These are phyloP conservation scores for Hystrix cristata DNA, from an alignment of 2,113 vertebrate genomes.

Conservation along the genomic window DNA sequence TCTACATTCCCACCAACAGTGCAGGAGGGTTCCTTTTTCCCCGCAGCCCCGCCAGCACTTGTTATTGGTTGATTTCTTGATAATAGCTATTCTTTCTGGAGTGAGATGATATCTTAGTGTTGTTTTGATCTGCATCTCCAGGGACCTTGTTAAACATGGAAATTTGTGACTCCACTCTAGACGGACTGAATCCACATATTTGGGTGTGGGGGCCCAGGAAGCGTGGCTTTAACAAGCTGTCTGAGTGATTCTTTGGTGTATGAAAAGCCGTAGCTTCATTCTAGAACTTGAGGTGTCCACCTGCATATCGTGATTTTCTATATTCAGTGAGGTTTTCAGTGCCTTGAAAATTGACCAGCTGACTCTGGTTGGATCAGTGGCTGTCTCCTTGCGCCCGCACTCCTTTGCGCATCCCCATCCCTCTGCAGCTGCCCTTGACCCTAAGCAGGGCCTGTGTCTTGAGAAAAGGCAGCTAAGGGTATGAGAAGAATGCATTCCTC, in stretches of 20 bases:
- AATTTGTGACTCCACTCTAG: not conserved
- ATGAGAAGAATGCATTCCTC: not conserved
- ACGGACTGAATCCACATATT: not conserved
- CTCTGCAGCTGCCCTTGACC: not conserved
- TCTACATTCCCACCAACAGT: too few species aligned
- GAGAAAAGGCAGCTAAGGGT: not conserved
- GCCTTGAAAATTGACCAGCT: not conserved
- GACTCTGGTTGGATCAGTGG: not conserved
- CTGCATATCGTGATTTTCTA: not conserved
- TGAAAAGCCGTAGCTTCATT: not conserved
- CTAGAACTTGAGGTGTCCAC: not conserved
- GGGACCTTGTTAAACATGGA: not conserved
- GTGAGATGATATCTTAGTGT: too few species aligned
- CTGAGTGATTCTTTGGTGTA: not conserved
- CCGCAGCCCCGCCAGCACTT: too few species aligned
- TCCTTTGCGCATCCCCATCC: fast-evolving
- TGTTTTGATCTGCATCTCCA: too few species aligned
- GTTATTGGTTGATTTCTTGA: too few species aligned
- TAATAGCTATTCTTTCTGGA: too few species aligned
- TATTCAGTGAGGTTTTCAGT: not conserved
- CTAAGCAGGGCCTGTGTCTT: not conserved
- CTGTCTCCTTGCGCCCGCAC: not conserved
- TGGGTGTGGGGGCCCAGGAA: not conserved
- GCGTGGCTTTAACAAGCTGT: not conserved
- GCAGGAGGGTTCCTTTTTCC: too few species aligned